These are phyloP conservation scores for Rhingia campestris DNA, from an alignment of 2,888 invertebrate species.

Conservation along the genomic window DNA sequence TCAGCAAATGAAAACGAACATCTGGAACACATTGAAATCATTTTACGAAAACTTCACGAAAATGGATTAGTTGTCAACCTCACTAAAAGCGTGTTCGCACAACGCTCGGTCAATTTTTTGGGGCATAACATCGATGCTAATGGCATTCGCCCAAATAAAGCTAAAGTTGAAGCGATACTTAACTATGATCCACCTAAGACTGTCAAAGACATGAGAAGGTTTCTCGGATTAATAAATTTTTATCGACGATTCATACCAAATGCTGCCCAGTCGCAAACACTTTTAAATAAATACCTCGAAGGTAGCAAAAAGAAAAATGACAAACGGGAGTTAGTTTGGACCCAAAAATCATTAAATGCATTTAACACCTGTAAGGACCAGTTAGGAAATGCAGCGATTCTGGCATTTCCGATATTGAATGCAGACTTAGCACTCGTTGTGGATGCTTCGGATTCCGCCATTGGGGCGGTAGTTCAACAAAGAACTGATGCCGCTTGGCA, in stretches of 20 bases:
- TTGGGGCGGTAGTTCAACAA: constrained; percentile 36
- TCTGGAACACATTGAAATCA: constrained; percentile 59
- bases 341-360: constrained; percentile 3
- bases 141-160: constrained; percentile 52
- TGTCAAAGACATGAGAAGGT: constrained; percentile 69
- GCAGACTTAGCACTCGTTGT: background rate
- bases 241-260: constrained; percentile 52
- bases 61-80: constrained; percentile 74
- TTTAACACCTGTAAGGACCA: constrained; percentile 54
- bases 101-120: constrained; percentile 56
- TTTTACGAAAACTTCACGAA: constrained; percentile 73
- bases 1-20: constrained; percentile 73
- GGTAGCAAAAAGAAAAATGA: constrained; percentile 57
- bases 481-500: background rate
- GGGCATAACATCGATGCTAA: constrained; percentile 46
- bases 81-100: constrained; percentile 62
- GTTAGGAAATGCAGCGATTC: background rate
- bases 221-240: constrained; percentile 74
- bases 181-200: constrained; percentile 57
- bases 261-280: constrained; percentile 18
- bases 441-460: constrained; percentile 8
- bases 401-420: background rate
- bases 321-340: constrained; percentile 38
- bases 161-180: constrained; percentile 61
- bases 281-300: constrained; percentile 44